These are phyloP conservation scores for Ficedula albicollis DNA, from an alignment of 2,797 vertebrate species.

Conservation along the genomic window DNA sequence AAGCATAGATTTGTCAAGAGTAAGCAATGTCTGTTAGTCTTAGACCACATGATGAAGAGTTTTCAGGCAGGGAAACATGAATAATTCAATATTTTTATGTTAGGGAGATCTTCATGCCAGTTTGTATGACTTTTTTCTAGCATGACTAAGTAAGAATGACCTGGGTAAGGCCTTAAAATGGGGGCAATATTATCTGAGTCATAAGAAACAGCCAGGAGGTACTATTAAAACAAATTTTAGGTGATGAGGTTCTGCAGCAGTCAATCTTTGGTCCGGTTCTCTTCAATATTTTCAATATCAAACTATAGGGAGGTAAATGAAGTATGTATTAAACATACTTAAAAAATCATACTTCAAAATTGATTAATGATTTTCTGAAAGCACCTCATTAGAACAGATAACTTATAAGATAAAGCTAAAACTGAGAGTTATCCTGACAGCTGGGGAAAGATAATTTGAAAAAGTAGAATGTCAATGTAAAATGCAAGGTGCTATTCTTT, in stretches of 20 bases:
- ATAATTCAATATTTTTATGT: neutral
- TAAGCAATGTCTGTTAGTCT: neutral
- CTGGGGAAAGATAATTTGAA: neutral
- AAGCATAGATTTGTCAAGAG: neutral
- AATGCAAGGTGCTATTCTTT: neutral
- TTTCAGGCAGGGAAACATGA: neutral
- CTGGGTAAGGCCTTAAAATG: neutral
- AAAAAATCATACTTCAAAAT: too few species aligned
- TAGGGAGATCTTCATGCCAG: neutral
- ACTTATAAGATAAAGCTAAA: neutral
- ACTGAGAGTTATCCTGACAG: neutral
- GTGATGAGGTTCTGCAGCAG: neutral
- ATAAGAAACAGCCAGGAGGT: neutral
- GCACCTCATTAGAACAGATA: neutral
- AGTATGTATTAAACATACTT: neutral
- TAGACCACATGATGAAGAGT: neutral
- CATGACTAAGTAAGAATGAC: neutral
- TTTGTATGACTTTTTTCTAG: neutral
- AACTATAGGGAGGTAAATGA: neutral
- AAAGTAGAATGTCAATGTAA: neutral
- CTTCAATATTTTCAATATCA: neutral
- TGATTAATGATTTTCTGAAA: neutral
- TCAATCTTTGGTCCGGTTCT: neutral
- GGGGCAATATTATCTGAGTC: neutral
- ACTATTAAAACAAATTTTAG: neutral